These are phyloP conservation scores for Nothoprocta pentlandii DNA, from an alignment of 2,113 vertebrate species.

Conservation along the genomic window DNA sequence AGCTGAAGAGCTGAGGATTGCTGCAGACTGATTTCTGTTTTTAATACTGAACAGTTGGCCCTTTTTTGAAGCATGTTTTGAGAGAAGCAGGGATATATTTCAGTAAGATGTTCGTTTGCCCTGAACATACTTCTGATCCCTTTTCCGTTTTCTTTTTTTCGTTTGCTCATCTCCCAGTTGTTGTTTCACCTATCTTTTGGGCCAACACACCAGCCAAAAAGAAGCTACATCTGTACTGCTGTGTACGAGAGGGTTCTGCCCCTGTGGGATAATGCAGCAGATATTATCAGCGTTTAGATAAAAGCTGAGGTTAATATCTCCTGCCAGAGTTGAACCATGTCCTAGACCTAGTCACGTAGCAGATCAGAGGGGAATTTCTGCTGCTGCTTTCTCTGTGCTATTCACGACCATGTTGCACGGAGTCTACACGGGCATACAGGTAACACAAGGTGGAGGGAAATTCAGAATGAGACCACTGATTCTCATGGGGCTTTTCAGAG, in stretches of 20 bases:
- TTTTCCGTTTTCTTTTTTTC: neutral
- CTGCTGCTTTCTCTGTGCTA: rapidly evolving
- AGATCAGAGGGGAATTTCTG: slow-evolving; percentile 24
- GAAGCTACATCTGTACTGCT: neutral
- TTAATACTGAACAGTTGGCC: neutral
- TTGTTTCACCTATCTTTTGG: neutral
- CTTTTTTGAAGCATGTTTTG: neutral
- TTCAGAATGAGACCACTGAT: neutral
- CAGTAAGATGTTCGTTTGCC: neutral
- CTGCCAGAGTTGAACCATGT: neutral
- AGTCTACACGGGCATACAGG: neutral
- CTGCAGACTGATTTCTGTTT: slow-evolving; percentile 49
- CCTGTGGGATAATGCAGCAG: neutral
- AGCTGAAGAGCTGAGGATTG: slow-evolving; percentile 60
- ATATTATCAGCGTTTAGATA: slow-evolving; percentile 8
- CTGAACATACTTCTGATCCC: neutral
- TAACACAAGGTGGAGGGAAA: neutral
- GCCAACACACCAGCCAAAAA: neutral
- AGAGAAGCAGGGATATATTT: neutral
- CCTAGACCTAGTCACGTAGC: neutral
- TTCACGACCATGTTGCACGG: neutral
- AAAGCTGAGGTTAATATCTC: slow-evolving; percentile 38
- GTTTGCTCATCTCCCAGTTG: rapidly evolving
- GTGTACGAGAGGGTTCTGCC: neutral
- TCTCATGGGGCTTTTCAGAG: neutral